These are phyloP conservation scores for Nesometra sesokonis DNA, from an alignment of 35 echinoderm and acorn worm genomes.

Conservation along the genomic window DNA sequence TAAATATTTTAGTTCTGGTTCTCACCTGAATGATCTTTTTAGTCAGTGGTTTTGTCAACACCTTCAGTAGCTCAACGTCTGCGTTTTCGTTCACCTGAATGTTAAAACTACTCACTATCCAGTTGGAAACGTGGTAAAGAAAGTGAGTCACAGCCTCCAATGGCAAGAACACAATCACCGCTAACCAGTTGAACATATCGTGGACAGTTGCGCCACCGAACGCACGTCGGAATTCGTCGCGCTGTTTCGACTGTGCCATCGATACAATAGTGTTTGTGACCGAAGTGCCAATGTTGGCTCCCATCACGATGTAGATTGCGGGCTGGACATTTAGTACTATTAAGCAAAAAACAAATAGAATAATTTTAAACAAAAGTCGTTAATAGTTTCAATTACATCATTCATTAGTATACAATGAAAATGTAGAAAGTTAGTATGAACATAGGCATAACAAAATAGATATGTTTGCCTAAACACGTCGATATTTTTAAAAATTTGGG, in stretches of 20 bases:
- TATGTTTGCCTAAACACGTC: no score
- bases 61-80: constrained; percentile 75
- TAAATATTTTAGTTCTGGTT: no score
- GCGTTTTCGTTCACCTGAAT: constrained; percentile 48
- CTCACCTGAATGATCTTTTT: constrained; percentile 62
- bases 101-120: constrained; percentile 34
- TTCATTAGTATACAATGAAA: no score
- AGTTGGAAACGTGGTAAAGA: constrained; percentile 39
- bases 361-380: no score
- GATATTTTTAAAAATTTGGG: no score
- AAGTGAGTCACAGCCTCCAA: constrained; percentile 46
- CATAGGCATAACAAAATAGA: no score
- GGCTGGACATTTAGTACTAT: constrained; percentile 59
- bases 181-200: constrained; percentile 95
- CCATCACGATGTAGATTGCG: constrained; percentile 95
- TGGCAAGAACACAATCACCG: constrained; percentile 56
- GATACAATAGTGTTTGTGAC: constrained; percentile 94
- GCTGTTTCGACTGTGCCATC: constrained; percentile 52
- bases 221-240: constrained; percentile 66
- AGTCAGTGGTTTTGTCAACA: constrained; percentile 72
- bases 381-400: no score
- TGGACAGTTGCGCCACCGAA: constrained; percentile 92
- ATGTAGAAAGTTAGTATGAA: no score
- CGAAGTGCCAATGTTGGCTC: constrained; percentile 91
- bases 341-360: neutral